phyloP scores from a whole-genome alignment of 37 sponge, comb jelly and placozoan species.

The Axinella damicornis region DNA sequence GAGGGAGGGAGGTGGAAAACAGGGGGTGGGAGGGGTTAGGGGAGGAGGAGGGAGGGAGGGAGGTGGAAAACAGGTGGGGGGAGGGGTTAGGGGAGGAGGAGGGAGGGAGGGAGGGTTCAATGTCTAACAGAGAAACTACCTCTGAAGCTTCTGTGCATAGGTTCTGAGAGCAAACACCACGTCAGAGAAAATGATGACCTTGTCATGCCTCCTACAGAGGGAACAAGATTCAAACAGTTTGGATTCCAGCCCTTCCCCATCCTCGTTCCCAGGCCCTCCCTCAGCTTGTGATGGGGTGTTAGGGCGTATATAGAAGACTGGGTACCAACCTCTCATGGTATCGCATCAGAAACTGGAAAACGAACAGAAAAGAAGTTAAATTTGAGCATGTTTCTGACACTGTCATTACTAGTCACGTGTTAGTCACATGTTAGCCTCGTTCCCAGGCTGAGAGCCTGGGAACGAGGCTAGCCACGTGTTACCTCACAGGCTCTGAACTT shows the following conservation, averaged over 20 bases:
- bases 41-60: neutral
- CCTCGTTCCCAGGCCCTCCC: no score
- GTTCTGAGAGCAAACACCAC: conserved; percentile 90
- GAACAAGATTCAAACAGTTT: neutral
- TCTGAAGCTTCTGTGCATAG: conserved; percentile 84
- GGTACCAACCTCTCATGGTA: conserved; percentile 89
- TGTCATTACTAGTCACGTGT: no score
- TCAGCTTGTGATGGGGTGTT: no score
- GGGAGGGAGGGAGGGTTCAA: no score
- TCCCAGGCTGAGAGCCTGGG: no score
- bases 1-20: neutral
- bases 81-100: neutral
- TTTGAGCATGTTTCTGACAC: no score
- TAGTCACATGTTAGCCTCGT: no score
- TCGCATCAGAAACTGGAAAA: conserved; percentile 90
- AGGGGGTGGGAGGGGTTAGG: neutral
- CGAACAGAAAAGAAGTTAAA: conserved; percentile 9
- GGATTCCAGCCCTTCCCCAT: no score
- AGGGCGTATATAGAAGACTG: neutral
- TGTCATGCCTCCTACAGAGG: conserved; percentile 84
- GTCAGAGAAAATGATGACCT: conserved; percentile 98
- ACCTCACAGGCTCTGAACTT: conserved; percentile 96
- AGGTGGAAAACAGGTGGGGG: no score
- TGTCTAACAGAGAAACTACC: conserved; percentile 52
- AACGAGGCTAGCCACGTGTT: neutral